Evolutionary conservation across 2,797 vertebrate species (phyloP).

Genomic region (Simalia tracyae): DNA sequence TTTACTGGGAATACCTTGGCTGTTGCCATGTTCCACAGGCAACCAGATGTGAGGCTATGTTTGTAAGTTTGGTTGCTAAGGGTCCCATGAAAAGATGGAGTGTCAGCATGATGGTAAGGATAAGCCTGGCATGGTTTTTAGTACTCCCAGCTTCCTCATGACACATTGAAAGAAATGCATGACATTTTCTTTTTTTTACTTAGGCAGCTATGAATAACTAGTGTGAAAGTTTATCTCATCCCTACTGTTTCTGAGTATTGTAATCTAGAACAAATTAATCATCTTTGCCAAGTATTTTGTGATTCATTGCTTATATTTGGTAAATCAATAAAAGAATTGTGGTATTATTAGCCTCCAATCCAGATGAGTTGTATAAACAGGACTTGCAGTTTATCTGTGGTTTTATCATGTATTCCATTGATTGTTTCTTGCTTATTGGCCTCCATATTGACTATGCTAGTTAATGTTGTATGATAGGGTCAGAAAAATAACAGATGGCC

Average conservation of each 20-base stretch:
- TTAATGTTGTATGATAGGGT: not conserved
- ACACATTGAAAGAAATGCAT: too few species aligned
- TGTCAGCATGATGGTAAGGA: not conserved
- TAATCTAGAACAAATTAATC: not conserved
- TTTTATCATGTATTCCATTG: not conserved
- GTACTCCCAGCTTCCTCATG: too few species aligned
- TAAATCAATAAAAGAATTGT: not conserved
- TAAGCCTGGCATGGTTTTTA: not conserved
- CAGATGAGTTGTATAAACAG: not conserved
- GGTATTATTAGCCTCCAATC: not conserved
- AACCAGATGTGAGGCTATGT: too few species aligned
- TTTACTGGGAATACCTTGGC: not conserved
- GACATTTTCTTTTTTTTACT: not conserved
- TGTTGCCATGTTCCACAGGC: too few species aligned
- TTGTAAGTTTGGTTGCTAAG: too few species aligned
- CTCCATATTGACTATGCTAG: not conserved
- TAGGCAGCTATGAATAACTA: not conserved
- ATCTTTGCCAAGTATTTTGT: not conserved
- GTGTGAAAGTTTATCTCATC: not conserved
- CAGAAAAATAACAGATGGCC: not conserved
- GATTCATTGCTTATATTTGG: not conserved
- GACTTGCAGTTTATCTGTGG: not conserved
- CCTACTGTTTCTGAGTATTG: not conserved
- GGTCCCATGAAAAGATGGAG: not conserved
- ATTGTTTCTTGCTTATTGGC: not conserved